These are phyloP conservation scores for Mobula hypostoma DNA, from an alignment of 2,113 vertebrate genomes.

Conservation along the genomic window DNA sequence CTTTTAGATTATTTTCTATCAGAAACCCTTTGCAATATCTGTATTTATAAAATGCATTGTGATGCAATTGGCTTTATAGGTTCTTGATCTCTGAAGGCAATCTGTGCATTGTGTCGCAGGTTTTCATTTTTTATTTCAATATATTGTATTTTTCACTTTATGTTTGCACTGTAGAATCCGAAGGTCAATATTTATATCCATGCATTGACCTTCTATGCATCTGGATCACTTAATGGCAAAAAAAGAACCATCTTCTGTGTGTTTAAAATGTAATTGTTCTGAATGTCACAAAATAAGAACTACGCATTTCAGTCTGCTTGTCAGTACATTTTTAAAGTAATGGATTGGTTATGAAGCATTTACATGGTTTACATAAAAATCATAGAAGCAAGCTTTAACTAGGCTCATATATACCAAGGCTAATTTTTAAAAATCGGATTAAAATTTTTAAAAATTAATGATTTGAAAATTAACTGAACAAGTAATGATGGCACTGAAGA, in stretches of 20 bases:
- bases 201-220: not conserved
- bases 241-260: not conserved
- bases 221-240: not conserved
- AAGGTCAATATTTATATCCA: not conserved
- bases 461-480: not conserved
- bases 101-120: not conserved
- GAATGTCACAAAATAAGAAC: not conserved
- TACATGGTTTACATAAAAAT: not conserved
- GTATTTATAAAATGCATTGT: not conserved
- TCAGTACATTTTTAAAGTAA: not conserved
- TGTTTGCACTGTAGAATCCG: not conserved
- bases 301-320: not conserved
- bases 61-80: not conserved
- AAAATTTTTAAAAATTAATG: not conserved
- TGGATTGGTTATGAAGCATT: too few species aligned
- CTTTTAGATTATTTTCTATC: not conserved
- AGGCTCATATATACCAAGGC: not conserved
- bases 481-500: not conserved
- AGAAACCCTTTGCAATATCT: not conserved
- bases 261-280: not conserved
- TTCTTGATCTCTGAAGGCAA: not conserved
- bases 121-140: not conserved
- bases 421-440: not conserved
- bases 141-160: not conserved
- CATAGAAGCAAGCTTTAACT: not conserved